A percentile compares a stretch with the other conserved stretches of the same genome.
phyloP scores from a whole-genome alignment of 1,140 invertebrate species.

The Drosophila pandora region DNA sequence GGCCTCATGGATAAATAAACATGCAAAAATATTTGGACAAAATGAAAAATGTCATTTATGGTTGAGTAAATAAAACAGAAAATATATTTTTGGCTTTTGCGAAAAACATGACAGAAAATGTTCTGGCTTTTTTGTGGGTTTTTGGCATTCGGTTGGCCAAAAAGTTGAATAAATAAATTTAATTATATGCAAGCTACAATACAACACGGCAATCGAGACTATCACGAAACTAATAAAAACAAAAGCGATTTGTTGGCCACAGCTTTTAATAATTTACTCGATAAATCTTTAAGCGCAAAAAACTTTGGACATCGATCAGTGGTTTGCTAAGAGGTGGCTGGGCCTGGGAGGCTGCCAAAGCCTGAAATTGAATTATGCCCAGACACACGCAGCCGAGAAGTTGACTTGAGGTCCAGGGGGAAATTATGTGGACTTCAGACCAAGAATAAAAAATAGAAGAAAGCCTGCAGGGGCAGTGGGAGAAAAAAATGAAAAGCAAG shows the following conservation, averaged over 20 bases:
- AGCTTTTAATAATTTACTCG: constrained; percentile 44
- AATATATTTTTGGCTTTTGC: constrained; percentile 38
- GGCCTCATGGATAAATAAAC: constrained; percentile 55
- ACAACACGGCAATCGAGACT: constrained; percentile 22
- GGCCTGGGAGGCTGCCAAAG: constrained; percentile 2
- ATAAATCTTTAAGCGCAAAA: constrained; percentile 42
- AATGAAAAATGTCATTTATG: constrained; percentile 56
- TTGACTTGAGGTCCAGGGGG: constrained; percentile 31
- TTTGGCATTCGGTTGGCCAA: constrained; percentile 24
- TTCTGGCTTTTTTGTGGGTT: constrained; percentile 9
- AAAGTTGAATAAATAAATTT: constrained; percentile 59
- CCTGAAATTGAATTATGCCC: constrained; percentile 51
- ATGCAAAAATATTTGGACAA: constrained; percentile 49
- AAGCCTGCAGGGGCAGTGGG: constrained; percentile 4
- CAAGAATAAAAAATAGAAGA: constrained; percentile 19
- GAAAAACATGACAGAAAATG: constrained; percentile 29
- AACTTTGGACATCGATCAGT: constrained; percentile 40
- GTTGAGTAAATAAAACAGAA: constrained; percentile 51
- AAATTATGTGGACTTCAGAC: constrained; percentile 35
- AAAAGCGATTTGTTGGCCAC: constrained; percentile 39
- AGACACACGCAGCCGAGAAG: constrained; percentile 33
- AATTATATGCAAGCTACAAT: constrained; percentile 56
- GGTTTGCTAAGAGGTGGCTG: neutral
- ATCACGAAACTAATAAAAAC: constrained; percentile 47
- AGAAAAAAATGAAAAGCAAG: neutral